Evolutionary conservation across 2,113 vertebrate species (phyloP).

Genomic region (Turnix velox): DNA sequence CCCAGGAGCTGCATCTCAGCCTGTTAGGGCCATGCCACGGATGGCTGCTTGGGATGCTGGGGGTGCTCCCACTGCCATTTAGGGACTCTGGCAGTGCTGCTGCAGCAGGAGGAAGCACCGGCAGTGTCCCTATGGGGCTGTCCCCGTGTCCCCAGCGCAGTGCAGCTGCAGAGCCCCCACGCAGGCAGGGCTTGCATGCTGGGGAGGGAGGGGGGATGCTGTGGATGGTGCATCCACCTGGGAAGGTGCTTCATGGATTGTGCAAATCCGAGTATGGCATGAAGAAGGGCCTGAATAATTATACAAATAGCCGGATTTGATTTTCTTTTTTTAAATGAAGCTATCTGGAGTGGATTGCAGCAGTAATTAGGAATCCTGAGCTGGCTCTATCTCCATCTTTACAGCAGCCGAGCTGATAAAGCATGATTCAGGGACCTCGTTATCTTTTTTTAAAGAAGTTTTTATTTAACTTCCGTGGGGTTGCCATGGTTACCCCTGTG

Average conservation of each 20-base stretch:
- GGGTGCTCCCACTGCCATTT: background rate
- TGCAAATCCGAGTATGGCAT: background rate
- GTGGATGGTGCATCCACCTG: background rate
- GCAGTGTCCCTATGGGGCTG: background rate
- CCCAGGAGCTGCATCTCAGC: background rate
- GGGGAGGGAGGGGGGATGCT: too few relatives aligned
- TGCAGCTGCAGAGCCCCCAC: background rate
- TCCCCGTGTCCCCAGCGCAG: rapidly evolving
- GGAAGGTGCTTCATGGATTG: background rate
- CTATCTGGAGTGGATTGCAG: constrained; percentile 37
- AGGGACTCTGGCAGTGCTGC: background rate
- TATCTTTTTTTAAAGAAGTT: constrained; percentile 67
- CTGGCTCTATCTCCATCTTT: constrained; percentile 38
- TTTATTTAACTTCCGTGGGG: constrained; percentile 69
- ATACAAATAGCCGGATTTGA: background rate
- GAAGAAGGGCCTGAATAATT: background rate
- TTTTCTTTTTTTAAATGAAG: constrained; percentile 29
- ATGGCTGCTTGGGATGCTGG: too few relatives aligned
- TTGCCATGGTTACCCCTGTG: constrained; percentile 76
- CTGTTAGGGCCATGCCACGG: too few relatives aligned
- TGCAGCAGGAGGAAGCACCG: rapidly evolving
- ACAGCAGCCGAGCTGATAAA: constrained; percentile 35
- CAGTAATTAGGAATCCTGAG: constrained; percentile 50
- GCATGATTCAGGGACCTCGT: constrained; percentile 62
- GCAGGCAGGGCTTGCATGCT: background rate